These are phyloP conservation scores for Archilochus colubris DNA, from an alignment of 2,113 vertebrate species.

Conservation along the genomic window DNA sequence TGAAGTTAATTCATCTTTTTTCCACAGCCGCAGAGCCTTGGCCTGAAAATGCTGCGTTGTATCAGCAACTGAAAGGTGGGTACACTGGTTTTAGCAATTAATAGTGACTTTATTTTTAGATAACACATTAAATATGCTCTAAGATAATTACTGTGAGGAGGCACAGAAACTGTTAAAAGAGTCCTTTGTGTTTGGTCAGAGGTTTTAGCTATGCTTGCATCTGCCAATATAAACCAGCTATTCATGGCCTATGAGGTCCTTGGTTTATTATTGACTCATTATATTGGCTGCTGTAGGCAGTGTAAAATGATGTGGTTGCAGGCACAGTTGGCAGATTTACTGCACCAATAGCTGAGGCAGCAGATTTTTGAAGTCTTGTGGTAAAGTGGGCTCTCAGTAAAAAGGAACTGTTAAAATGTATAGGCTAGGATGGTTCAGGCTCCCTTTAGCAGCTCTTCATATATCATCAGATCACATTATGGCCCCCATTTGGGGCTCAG, in stretches of 20 bases:
- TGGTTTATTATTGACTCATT: conserved; percentile 86
- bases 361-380: conserved; percentile 86
- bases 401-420: conserved; percentile 87
- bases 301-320: conserved; percentile 83
- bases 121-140: conserved; percentile 53
- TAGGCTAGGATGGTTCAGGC: conserved; percentile 86
- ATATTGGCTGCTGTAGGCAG: conserved; percentile 82
- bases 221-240: conserved; percentile 77
- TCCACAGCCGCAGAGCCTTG: conserved; percentile 82
- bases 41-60: conserved; percentile 83
- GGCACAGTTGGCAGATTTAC: conserved; percentile 85
- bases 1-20: conserved; percentile 67
- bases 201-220: conserved; percentile 71
- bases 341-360: conserved; percentile 84
- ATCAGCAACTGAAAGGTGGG: conserved; percentile 85
- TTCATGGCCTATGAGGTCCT: conserved; percentile 76
- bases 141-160: conserved; percentile 56
- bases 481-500: conserved; percentile 90
- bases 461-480: conserved; percentile 94
- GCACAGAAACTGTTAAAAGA: conserved; percentile 48
- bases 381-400: conserved; percentile 85
- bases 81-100: conserved; percentile 58
- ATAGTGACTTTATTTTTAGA: conserved; percentile 62
- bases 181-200: conserved; percentile 70
- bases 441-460: conserved; percentile 91